Base-by-base conservation (phyloP, 2,888 invertebrate genomes). In the Gonocerus acuteangulatus region DNA sequence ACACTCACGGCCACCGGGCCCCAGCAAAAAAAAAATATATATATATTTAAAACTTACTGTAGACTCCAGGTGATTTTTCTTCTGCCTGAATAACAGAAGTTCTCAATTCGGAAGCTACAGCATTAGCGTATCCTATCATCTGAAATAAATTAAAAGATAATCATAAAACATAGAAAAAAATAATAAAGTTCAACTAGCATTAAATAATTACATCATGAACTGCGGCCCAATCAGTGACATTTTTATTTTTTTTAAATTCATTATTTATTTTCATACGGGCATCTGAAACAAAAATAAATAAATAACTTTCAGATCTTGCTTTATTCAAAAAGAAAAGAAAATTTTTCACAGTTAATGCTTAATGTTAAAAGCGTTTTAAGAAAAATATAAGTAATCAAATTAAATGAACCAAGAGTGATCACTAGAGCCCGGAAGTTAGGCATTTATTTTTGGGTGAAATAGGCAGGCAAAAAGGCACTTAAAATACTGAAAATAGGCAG, bases 191-290 rank as follows among this genome's bases (percentile, higher is more conserved):
- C 19, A 1, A 13, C 2, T 22, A 27, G 7, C n/a, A 13, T 15
- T 13, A 19, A 27, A 48, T 54, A 70, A 72, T 73, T 76, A 87
- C 86, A 75, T 86, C 82, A 71, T 77, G 73, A 61, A 90, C 83
- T 65, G 82, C 76, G 13, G 75, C 75, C 63, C 73, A 72, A 70
- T 87, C 80, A 2, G 74, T 74, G 18, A 86, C 77, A 70, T 78
- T 70, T 71, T 80, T 83, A 71, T 86, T 81, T 72, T 86, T 86
- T 66, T 74, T 78, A 73, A 82, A 91, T 70, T 85, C 85, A 52
- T 84, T 81, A 73, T 90, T 89, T 63, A 91, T 88, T 76, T 82
- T 83, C n/a, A 75, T 68, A 69, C 89, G 79, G 1, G 82, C 81
- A 66, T 81, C 84, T 78, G 58, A n/a, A n/a, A n/a, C n/a, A n/a